phyloP scores from a whole-genome alignment of 2,113 vertebrate species.

The Rafetus swinhoei region DNA sequence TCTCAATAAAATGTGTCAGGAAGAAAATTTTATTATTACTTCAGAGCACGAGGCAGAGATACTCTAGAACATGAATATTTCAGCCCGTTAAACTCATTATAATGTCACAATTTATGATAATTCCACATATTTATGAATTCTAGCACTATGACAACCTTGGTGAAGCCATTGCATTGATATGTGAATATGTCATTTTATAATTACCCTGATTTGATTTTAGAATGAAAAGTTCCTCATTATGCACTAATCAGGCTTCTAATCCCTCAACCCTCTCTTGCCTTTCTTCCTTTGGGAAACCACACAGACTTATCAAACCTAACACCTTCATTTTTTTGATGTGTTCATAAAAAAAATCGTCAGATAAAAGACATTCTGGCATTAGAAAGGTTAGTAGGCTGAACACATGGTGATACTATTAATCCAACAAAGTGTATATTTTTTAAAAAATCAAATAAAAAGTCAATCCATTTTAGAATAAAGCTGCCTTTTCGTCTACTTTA shows the following conservation, averaged over 20 bases:
- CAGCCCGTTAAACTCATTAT: neutral
- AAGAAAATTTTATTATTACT: neutral
- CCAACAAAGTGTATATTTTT: conserved; percentile 1
- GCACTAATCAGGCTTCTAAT: conserved; percentile 41
- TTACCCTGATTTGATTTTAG: conserved; percentile 53
- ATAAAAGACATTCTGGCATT: conserved; percentile 36
- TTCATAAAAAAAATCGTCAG: conserved; percentile 27
- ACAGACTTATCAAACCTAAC: neutral
- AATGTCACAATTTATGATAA: neutral
- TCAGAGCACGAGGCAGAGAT: neutral
- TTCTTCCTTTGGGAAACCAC: conserved; percentile 28
- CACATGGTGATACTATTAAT: conserved; percentile 24
- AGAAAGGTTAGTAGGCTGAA: conserved; percentile 43
- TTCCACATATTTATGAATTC: neutral
- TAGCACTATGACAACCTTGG: conserved; percentile 4
- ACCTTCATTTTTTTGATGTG: conserved; percentile 34
- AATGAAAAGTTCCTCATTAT: conserved; percentile 59
- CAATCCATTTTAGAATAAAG: conserved; percentile 4
- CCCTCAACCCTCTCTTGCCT: neutral
- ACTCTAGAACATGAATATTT: neutral
- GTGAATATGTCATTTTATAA: conserved; percentile 33
- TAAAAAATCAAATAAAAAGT: neutral
- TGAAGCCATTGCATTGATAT: conserved; percentile 15
- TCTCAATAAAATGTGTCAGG: neutral
- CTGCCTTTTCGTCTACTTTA: neutral